Evolutionary conservation across 1,140 invertebrate species (phyloP).

Genomic region (Eumeta japonica): DNA sequence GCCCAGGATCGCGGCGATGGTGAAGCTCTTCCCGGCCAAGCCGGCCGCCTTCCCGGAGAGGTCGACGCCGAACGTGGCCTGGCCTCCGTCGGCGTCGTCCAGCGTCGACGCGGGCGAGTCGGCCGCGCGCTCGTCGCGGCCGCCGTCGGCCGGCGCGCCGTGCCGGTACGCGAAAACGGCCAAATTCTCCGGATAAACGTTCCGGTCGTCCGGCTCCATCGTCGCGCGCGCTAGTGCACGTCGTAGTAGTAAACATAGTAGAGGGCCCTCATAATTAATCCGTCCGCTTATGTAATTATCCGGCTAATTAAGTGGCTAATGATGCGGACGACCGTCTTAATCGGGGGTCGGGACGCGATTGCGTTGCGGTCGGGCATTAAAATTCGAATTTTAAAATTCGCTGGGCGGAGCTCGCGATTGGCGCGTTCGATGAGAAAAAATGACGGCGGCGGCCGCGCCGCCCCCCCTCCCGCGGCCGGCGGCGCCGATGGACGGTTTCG

Average conservation of each 20-base stretch:
- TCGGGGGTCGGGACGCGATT: conserved; percentile 15
- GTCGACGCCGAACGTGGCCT: conserved; percentile 42
- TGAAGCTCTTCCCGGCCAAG: conserved; percentile 45
- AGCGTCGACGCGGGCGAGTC: conserved; percentile 23
- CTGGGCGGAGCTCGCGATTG: no score
- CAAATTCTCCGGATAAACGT: conserved; percentile 32
- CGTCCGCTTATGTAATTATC: conserved; percentile 22
- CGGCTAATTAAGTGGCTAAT: conserved; percentile 15
- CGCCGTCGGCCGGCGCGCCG: conserved; percentile 21
- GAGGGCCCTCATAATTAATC: conserved; percentile 7
- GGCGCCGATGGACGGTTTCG: conserved; percentile 13
- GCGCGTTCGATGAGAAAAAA: no score
- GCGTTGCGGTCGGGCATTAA: conserved; percentile 38
- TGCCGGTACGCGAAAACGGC: conserved; percentile 31
- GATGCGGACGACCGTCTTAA: conserved; percentile 9
- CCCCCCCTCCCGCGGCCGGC: conserved; percentile 9
- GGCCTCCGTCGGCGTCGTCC: conserved; percentile 35
- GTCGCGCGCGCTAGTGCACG: conserved; percentile 5
- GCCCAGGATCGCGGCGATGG: conserved; percentile 47
- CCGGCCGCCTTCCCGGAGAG: conserved; percentile 39
- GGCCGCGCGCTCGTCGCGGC: conserved; percentile 19
- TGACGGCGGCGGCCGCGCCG: conserved; percentile 25
- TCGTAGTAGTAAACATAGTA: neutral
- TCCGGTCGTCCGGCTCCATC: conserved; percentile 28
- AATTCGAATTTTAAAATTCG: conserved; percentile 34